Evolutionary conservation across 2,888 invertebrate species (phyloP), one percentile per base, ranked within the genome.

Genomic region (Polyploca ridens): DNA sequence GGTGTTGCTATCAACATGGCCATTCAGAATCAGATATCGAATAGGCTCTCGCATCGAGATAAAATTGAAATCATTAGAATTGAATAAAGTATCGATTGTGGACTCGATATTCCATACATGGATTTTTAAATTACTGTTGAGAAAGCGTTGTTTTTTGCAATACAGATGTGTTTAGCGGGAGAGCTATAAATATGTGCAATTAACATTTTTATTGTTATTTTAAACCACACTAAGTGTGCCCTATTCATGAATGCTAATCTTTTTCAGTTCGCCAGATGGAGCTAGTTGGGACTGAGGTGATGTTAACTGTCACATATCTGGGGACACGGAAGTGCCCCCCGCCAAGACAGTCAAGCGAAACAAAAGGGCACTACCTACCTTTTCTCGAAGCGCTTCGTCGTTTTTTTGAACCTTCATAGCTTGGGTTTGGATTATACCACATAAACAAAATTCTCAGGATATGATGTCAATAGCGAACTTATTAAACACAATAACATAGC

Each of bases 51-150:
- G 77, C 72, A 82, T 85, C 77, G 75, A 81, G 85, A 89, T 88
- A 84, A 85, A 85, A 88, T 86, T 87, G 84, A 86, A 85, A 87
- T 89, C 82, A 86, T 86, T 88, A 83, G 83, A 82, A 83, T 84
- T 76, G 80, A 82, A 86, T 87, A 82, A 83, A 83, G 73, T 77
- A 82, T 83, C 75, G 86, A 88, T 85, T 80, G 79, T 75, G 64
- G 65, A 57, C 69, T 66, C 72, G 77, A 84, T 83, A 82, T 78
- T 63, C 83, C 83, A 66, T 83, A 79, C 70, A 81, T 77, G 84
- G 84, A 71, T 73, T 83, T 83, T 85, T 85, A 84, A 84, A 86
- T 85, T 70, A 69, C 70, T 65, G 68, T 65, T 64, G 58, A 33
- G 63, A 60, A 44, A 44, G 46, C 63, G 65, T 69, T 69, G 66